Evolutionary conservation across 2,113 vertebrate species (phyloP).

Genomic region (Albula glossodonta): DNA sequence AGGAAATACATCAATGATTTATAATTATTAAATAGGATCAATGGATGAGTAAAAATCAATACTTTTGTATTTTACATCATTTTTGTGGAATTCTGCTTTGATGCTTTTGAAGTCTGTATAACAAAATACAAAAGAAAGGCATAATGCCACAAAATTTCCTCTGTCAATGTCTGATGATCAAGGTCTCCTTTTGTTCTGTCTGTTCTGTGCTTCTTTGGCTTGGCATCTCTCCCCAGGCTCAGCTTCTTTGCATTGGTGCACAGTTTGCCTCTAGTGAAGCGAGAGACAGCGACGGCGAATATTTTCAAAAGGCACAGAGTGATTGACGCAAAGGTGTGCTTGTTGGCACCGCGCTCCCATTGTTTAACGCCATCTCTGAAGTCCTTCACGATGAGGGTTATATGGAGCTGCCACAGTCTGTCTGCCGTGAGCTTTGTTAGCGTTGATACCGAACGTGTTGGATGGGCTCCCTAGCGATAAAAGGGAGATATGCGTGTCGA

Average conservation of each 20-base stretch:
- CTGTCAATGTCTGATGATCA: not conserved
- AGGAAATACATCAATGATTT: too few relatives aligned
- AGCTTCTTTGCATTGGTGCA: not conserved
- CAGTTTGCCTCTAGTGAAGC: not conserved
- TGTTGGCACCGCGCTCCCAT: not conserved
- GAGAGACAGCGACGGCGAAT: not conserved
- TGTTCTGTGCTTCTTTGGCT: not conserved
- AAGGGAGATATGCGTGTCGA: not conserved
- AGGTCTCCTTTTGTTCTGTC: not conserved
- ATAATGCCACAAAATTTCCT: not conserved
- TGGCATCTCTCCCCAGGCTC: too few relatives aligned
- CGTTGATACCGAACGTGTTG: not conserved
- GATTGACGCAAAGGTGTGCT: not conserved
- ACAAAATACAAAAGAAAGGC: not conserved
- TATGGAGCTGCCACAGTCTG: not conserved
- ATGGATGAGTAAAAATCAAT: not conserved
- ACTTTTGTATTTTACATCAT: not conserved
- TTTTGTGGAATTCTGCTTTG: not conserved
- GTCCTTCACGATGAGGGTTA: not conserved
- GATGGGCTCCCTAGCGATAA: not conserved
- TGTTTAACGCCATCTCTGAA: not conserved
- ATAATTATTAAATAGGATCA: too few relatives aligned
- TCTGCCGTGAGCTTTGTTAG: not conserved
- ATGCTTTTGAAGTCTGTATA: not conserved
- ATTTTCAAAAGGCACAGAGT: not conserved